These are phyloP conservation scores for Alectura lathami DNA, from an alignment of 2,113 vertebrate genomes.

Conservation along the genomic window DNA sequence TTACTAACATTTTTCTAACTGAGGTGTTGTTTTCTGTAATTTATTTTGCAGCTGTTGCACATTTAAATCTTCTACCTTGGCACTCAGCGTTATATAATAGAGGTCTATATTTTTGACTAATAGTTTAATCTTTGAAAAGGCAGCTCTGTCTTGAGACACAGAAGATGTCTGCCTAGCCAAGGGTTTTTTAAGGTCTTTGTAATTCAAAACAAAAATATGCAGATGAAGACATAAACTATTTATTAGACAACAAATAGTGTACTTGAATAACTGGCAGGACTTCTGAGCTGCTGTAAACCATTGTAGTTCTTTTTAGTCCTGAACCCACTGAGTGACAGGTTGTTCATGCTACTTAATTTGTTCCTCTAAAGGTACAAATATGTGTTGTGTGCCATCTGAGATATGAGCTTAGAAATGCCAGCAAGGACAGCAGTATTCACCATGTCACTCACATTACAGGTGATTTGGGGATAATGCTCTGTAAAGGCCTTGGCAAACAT, in stretches of 20 bases:
- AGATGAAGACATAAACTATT: background rate
- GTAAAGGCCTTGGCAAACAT: background rate
- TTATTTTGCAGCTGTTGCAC: background rate
- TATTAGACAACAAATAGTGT: background rate
- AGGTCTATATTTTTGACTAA: background rate
- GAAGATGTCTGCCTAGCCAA: background rate
- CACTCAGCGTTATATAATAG: background rate
- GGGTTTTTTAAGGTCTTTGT: background rate
- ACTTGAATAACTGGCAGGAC: background rate
- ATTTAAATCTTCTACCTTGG: background rate
- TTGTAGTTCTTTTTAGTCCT: background rate
- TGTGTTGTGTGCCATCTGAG: background rate
- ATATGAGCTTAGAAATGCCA: background rate
- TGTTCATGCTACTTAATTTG: background rate
- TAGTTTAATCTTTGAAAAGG: background rate
- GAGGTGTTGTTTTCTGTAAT: background rate
- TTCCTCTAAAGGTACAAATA: background rate
- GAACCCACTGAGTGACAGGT: background rate
- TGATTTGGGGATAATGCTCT: conserved; percentile 37
- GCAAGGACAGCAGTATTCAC: background rate
- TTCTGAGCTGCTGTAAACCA: background rate
- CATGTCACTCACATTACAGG: background rate
- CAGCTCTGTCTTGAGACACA: background rate
- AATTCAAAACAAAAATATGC: background rate
- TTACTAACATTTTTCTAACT: background rate